Evolutionary conservation across 2,888 invertebrate genomes (phyloP).

Genomic region (Andrena camellia): DNA sequence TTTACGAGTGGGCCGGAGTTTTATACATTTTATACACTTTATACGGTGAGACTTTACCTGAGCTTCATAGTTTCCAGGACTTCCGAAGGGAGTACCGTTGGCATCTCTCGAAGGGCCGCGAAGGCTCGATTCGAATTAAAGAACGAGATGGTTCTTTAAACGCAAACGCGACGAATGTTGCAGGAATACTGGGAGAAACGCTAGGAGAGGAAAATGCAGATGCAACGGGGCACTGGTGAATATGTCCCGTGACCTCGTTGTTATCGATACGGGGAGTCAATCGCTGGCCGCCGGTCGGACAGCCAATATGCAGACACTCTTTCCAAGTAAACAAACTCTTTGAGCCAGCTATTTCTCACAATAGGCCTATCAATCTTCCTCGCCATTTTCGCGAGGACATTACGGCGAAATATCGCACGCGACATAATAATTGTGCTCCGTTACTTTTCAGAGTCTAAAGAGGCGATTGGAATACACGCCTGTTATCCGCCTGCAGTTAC

Average conservation of each 20-base stretch:
- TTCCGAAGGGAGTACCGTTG: background rate
- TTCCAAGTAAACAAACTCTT: conserved; percentile 25
- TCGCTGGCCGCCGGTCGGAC: conserved; percentile 43
- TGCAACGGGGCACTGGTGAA: conserved; percentile 36
- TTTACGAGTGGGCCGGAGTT: background rate
- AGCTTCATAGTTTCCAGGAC: conserved; percentile 9
- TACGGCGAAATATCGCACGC: background rate
- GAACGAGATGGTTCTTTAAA: conserved; percentile 32
- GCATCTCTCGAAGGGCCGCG: background rate
- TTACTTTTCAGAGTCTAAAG: background rate
- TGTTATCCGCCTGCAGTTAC: background rate
- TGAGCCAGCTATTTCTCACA: too few relatives aligned
- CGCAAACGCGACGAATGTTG: conserved; percentile 47
- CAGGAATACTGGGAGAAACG: conserved; percentile 46
- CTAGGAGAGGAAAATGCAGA: conserved; percentile 39
- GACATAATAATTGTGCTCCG: background rate
- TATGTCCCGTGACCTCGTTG: conserved; percentile 61
- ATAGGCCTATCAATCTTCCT: too few relatives aligned
- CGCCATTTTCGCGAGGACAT: background rate
- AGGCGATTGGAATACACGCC: background rate
- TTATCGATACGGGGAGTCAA: conserved; percentile 61
- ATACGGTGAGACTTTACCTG: conserved; percentile 18
- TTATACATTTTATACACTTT: background rate
- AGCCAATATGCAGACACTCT: conserved; percentile 7
- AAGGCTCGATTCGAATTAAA: conserved; percentile 3